Evolutionary conservation across 2,888 invertebrate species (phyloP).

Genomic region (Sipha maydis): DNA sequence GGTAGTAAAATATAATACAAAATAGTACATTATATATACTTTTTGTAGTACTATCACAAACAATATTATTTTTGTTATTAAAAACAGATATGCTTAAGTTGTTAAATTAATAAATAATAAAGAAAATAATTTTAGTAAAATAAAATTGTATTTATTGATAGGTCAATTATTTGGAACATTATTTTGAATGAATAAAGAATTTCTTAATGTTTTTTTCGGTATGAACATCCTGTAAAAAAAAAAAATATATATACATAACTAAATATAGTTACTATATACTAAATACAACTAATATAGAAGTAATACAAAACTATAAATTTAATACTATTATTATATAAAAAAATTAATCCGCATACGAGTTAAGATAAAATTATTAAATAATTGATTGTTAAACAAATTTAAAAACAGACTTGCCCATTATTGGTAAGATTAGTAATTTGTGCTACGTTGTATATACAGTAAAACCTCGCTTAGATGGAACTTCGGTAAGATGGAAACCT

Average conservation of each 20-base stretch:
- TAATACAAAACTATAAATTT: background rate
- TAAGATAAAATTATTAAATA: too few species aligned
- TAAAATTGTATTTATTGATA: conserved; percentile 24
- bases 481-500: too few species aligned
- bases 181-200: conserved; percentile 2
- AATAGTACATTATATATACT: too few species aligned
- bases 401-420: too few species aligned
- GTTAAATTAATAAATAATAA: background rate
- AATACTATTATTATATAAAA: background rate
- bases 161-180: background rate
- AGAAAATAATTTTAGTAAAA: conserved; percentile 6
- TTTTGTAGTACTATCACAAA: too few species aligned
- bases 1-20: too few species aligned
- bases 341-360: background rate
- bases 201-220: conserved; percentile 25
- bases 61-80: background rate
- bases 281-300: background rate
- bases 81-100: background rate
- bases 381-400: too few species aligned
- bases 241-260: background rate
- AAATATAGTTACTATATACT: background rate
- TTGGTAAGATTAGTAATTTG: too few species aligned
- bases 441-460: too few species aligned
- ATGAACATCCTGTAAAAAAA: conserved; percentile 54
- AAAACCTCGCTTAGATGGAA: too few species aligned